Evolutionary conservation across 1,140 invertebrate genomes (phyloP).

Genomic region (Drosophila repleta): DNA sequence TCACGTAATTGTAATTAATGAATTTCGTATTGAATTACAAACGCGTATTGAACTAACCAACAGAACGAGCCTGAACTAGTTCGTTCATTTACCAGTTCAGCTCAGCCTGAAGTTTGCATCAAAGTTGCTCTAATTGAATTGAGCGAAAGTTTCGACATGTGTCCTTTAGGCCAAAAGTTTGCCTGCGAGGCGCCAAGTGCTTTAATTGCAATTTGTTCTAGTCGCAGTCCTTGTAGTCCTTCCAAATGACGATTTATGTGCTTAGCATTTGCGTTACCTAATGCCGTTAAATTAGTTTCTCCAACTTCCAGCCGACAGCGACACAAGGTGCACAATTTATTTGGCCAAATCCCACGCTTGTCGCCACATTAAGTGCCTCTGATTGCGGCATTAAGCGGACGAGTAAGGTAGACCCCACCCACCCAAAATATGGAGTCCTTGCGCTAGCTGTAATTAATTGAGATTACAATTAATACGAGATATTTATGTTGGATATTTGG

Average conservation of each 20-base stretch:
- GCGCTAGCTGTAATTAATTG: neutral
- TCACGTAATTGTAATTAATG: constrained; percentile 45
- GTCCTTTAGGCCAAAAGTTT: neutral
- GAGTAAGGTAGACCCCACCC: no score
- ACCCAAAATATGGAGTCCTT: neutral
- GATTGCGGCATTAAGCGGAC: constrained; percentile 11
- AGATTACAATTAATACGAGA: neutral
- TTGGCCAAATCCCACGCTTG: constrained; percentile 35
- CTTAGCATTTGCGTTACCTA: constrained; percentile 29
- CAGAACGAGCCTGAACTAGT: neutral
- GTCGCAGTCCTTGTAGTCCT: neutral
- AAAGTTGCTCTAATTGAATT: constrained; percentile 43
- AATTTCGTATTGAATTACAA: constrained; percentile 32
- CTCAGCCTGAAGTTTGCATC: neutral
- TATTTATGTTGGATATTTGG: neutral
- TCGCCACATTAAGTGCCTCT: constrained; percentile 37
- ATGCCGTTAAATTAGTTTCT: constrained; percentile 24
- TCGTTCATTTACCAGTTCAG: neutral
- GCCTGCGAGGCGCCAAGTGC: constrained; percentile 2
- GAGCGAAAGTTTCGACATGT: constrained; percentile 27
- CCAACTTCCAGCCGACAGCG: constrained; percentile 3
- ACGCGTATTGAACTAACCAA: constrained; percentile 17
- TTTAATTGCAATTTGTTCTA: constrained; percentile 38
- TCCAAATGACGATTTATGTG: constrained; percentile 40
- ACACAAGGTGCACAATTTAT: constrained; percentile 31